Conservation (phyloP, 2,797 vertebrate species). For the Epinephelus coioides region DNA sequence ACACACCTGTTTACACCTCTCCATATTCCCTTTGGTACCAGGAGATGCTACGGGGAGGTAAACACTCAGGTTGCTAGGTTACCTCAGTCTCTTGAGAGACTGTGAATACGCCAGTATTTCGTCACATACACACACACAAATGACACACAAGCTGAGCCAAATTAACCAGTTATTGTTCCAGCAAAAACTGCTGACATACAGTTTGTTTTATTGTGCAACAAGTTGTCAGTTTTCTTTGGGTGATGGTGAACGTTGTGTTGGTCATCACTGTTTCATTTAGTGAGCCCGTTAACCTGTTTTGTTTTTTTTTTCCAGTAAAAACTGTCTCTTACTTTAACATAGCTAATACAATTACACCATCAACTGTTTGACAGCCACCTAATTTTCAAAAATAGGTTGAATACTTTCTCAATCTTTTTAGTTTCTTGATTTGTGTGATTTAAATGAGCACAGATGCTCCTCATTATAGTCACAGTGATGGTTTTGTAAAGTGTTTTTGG, state of each 20-base stretch:
- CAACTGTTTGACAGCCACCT: too few species aligned
- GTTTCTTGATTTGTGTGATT: too few species aligned
- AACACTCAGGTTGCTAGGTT: slow-evolving; percentile 77
- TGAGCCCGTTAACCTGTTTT: too few species aligned
- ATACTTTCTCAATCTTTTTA: too few species aligned
- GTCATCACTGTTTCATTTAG: too few species aligned
- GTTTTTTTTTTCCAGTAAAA: too few species aligned
- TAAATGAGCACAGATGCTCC: too few species aligned
- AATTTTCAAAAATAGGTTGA: too few species aligned
- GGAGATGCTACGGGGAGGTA: slow-evolving; percentile 57
- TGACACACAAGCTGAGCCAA: slow-evolving; percentile 8
- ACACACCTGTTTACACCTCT: slow-evolving; percentile 73
- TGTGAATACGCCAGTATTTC: slow-evolving; percentile 38
- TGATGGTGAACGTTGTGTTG: too few species aligned
- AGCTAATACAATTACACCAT: too few species aligned
- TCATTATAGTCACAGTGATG: not conserved
- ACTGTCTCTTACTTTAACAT: too few species aligned
- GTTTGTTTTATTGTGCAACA: not conserved
- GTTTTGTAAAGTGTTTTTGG: not conserved
- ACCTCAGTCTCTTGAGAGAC: slow-evolving; percentile 55
- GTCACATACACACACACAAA: slow-evolving; percentile 37
- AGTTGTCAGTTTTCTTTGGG: too few species aligned
- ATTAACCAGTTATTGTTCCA: not conserved
- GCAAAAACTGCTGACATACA: not conserved
- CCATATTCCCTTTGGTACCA: slow-evolving; percentile 60